Evolutionary conservation across 2,888 invertebrate genomes (phyloP), one percentile per base, ranked within the genome.

Genomic region (Sisyra terminalis): DNA sequence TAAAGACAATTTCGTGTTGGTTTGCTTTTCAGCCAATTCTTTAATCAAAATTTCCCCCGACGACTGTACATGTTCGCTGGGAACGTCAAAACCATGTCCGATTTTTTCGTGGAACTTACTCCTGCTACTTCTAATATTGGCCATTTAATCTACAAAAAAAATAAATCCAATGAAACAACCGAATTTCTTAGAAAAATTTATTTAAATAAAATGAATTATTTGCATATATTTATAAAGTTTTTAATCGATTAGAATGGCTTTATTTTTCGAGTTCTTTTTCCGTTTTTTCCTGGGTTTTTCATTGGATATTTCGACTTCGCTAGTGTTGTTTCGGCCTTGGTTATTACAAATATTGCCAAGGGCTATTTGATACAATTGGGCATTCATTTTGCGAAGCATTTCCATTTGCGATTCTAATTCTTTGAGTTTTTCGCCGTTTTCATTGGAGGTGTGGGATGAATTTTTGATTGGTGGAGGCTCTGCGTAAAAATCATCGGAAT

Each of bases 331-430:
- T n/a, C n/a, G n/a, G n/a, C n/a, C n/a, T n/a, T n/a, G n/a, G n/a
- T n/a, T n/a, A n/a, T n/a, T n/a, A n/a, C n/a, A n/a, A 43, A 67
- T 54, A 46, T 69, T 67, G 46, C 69, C 59, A 41, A 69, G 55
- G 30, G 70, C 64, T 53, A 66, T 64, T 47, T 69, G 57, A 60
- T 72, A 78, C 46, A 79, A 60, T 54, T 71, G 66, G 10, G 67
- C 63, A 60, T 78, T 79, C 11, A 72, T 65, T 46, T 60, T 58
- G 52, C 71, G 70, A 30, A 76, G 55, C 48, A 62, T 65, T 13
- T 63, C 58, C 44, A 76, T 58, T 60, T 78, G 71, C 34, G 62
- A 58, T 44, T 63, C 60, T 29, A 71, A 46, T 13, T 48, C 45
- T 18, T 50, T 45, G 6, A 11, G 24, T 42, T 10, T 11, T 30